Evolutionary conservation across 2,113 vertebrate species (phyloP).

Genomic region (Syngnathus floridae): DNA sequence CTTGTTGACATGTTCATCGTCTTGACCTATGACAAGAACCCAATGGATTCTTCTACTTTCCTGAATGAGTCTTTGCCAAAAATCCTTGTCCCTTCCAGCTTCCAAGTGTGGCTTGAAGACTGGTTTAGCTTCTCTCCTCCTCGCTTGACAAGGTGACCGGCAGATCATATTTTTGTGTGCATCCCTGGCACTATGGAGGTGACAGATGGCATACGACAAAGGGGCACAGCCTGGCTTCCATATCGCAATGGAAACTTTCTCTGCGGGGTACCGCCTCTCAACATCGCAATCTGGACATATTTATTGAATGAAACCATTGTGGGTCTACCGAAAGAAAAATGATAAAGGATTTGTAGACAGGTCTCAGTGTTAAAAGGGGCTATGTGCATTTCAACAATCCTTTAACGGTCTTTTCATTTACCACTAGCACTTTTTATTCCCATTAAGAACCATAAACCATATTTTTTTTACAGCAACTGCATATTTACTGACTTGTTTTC

Average conservation of each 20-base stretch:
- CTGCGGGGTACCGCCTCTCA: conserved; percentile 31
- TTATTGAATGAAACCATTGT: neutral
- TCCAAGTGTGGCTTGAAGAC: too few species aligned
- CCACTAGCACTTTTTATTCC: too few species aligned
- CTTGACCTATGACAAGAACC: conserved; percentile 19
- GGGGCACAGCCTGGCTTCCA: conserved; percentile 55
- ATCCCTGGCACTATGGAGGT: conserved; percentile 29
- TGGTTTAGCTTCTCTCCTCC: neutral
- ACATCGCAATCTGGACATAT: neutral
- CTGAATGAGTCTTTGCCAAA: conserved; percentile 15
- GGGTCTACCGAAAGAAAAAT: neutral
- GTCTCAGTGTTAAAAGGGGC: too few species aligned
- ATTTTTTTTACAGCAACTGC: neutral
- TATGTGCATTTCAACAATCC: neutral
- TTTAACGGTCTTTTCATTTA: neutral
- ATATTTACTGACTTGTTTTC: neutral
- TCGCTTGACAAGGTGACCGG: conserved; percentile 39
- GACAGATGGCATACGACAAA: conserved; percentile 61
- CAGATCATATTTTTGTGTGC: conserved; percentile 38
- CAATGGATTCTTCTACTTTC: conserved; percentile 20
- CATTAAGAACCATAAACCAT: too few species aligned
- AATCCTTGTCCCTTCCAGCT: conserved; percentile 12
- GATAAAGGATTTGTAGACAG: too few species aligned
- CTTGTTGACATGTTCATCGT: conserved; percentile 50
- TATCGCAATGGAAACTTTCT: conserved; percentile 60